Percentiles rank a stretch among this genome's conserved stretches.
phyloP scores from a whole-genome alignment of 1,140 invertebrate genomes.

The Zaprionus vittiger region DNA sequence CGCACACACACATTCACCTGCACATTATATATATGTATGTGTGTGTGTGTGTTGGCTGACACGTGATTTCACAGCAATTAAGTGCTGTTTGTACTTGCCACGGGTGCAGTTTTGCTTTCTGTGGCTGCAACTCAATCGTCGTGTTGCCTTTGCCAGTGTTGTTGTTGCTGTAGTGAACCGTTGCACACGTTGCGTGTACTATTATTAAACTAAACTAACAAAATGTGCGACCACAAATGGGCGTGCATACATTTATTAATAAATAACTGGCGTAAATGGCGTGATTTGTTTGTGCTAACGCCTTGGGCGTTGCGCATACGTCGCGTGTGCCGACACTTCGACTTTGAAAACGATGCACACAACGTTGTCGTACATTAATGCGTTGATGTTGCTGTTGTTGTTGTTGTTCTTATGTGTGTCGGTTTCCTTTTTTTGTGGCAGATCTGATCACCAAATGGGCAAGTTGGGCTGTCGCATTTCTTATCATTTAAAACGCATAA shows the following conservation, averaged over 20 bases:
- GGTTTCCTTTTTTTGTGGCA: not conserved
- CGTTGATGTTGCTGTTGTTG: not conserved
- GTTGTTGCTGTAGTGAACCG: conserved; percentile 13
- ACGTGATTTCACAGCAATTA: conserved; percentile 74
- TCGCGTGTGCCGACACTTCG: conserved; percentile 42
- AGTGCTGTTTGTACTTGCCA: conserved; percentile 51
- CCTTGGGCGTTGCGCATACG: conserved; percentile 71
- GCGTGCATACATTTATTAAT: conserved; percentile 59
- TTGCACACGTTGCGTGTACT: conserved; percentile 56
- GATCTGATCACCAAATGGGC: conserved; percentile 32
- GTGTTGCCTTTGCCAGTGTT: conserved; percentile 7
- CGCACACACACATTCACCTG: not conserved
- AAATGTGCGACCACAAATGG: conserved; percentile 47
- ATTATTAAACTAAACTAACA: conserved; percentile 58
- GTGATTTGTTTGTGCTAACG: conserved; percentile 64
- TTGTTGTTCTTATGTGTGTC: not conserved
- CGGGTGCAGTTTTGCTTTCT: conserved; percentile 38
- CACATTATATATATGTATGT: not conserved
- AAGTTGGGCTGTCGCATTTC: conserved; percentile 58
- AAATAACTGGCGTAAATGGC: conserved; percentile 48
- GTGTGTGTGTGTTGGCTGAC: conserved; percentile 38
- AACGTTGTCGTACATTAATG: not conserved
- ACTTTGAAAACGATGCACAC: not conserved
- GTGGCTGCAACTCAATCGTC: conserved; percentile 10
- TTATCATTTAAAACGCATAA: conserved; percentile 78